phyloP scores from a whole-genome alignment of 2,797 vertebrate genomes.

The Lutjanus campechanus region DNA sequence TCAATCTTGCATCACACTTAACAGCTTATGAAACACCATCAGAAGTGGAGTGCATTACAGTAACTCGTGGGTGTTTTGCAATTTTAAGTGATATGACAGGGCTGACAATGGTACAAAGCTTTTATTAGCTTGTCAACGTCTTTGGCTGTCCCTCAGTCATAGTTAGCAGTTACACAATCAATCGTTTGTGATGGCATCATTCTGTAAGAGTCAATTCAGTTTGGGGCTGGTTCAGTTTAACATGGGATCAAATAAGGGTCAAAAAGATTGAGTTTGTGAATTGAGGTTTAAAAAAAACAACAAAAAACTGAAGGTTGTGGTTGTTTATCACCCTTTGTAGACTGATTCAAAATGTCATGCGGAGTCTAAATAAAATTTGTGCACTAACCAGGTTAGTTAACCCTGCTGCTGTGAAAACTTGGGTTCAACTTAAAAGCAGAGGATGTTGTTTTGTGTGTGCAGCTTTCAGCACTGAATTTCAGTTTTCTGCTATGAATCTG shows the following conservation, averaged over 20 bases:
- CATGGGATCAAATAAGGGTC: constrained; percentile 2
- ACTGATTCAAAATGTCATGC: background rate
- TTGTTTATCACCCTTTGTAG: background rate
- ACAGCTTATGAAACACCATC: constrained; percentile 41
- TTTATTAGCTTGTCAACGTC: constrained; percentile 13
- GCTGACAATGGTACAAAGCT: constrained; percentile 1
- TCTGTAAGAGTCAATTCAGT: constrained; percentile 12
- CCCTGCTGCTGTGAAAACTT: background rate
- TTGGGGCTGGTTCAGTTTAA: constrained; percentile 1
- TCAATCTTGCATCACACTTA: constrained; percentile 34
- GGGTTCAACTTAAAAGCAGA: background rate
- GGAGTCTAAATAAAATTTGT: background rate
- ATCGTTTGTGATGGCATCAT: constrained; percentile 23
- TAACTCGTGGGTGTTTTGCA: constrained; percentile 24
- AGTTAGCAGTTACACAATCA: constrained; percentile 13
- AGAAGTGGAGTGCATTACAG: constrained; percentile 48
- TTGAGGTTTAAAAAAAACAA: background rate
- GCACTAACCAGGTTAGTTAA: background rate
- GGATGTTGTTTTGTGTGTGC: background rate
- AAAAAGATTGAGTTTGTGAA: constrained; percentile 2
- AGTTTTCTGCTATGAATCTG: background rate
- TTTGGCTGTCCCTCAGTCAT: constrained; percentile 31
- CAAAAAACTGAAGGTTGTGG: too few species aligned
- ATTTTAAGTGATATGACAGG: constrained; percentile 8
- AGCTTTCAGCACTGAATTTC: too few species aligned